Percentiles rank a stretch among this genome's conserved stretches.
Conservation (phyloP, 92 coral and sea anemone species). For the Siderastrea siderea region DNA sequence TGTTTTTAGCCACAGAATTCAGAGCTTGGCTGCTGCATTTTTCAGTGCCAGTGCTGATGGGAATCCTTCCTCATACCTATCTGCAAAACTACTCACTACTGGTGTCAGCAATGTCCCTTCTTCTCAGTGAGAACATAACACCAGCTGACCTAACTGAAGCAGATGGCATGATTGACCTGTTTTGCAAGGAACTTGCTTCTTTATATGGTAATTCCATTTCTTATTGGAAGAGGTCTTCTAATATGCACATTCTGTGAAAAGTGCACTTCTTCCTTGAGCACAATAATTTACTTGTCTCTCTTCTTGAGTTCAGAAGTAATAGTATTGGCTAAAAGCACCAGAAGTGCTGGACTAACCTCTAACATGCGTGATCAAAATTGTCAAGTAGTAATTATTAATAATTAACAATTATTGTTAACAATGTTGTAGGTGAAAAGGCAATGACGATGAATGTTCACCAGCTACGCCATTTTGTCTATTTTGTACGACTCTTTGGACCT, state of each 20-base stretch:
- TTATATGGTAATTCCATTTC: slow-evolving; percentile 18
- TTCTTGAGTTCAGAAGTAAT: no score
- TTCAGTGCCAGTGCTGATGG: slow-evolving; percentile 37
- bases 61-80: slow-evolving; percentile 13
- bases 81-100: slow-evolving; percentile 16
- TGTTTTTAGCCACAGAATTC: slow-evolving; percentile 31
- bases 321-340: no score
- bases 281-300: no score
- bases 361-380: no score
- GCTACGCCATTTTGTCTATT: slow-evolving; percentile 40
- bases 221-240: no score
- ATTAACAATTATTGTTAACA: neutral
- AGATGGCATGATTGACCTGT: slow-evolving; percentile 4
- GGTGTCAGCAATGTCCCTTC: slow-evolving; percentile 24
- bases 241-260: no score
- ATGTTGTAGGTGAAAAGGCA: slow-evolving; percentile 22
- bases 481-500: slow-evolving; percentile 34
- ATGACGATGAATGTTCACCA: slow-evolving; percentile 45
- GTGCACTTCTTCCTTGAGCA: no score
- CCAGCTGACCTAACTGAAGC: slow-evolving; percentile 13
- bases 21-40: slow-evolving; percentile 28
- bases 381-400: neutral
- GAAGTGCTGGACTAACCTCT: no score
- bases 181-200: slow-evolving; percentile 1
- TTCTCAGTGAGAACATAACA: slow-evolving; percentile 21